phyloP scores from a whole-genome alignment of 37 sponge, comb jelly and placozoan species.

The Spongilla lacustris region DNA sequence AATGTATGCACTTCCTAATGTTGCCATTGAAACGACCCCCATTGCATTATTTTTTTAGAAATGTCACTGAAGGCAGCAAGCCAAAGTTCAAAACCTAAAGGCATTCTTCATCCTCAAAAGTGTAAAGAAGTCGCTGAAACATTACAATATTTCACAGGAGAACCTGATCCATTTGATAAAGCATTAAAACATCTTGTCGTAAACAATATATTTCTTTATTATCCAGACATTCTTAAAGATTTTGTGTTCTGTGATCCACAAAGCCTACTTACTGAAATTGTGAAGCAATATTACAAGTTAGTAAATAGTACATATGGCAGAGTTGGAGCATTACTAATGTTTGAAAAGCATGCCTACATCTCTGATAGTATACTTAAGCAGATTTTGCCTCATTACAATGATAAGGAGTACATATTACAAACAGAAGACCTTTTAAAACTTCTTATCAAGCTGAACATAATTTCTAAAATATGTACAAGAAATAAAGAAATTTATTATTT shows the following conservation, averaged over 20 bases:
- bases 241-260: neutral
- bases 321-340: neutral
- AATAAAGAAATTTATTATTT: neutral
- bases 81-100: neutral
- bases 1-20: neutral
- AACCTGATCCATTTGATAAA: neutral
- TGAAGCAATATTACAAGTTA: neutral
- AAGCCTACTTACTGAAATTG: neutral
- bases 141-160: neutral
- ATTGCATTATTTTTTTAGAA: neutral
- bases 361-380: neutral
- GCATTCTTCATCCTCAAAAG: neutral
- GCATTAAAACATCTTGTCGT: neutral
- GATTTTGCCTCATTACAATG: neutral
- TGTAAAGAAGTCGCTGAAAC: neutral
- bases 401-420: neutral
- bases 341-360: neutral
- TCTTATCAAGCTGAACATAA: neutral
- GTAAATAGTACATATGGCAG: neutral
- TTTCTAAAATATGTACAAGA: neutral
- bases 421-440: neutral
- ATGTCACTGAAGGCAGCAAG: neutral
- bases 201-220: neutral
- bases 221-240: neutral
- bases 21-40: neutral